Base-by-base conservation (phyloP, 1,140 invertebrate genomes). In the Drosophila paulistorum region DNA sequence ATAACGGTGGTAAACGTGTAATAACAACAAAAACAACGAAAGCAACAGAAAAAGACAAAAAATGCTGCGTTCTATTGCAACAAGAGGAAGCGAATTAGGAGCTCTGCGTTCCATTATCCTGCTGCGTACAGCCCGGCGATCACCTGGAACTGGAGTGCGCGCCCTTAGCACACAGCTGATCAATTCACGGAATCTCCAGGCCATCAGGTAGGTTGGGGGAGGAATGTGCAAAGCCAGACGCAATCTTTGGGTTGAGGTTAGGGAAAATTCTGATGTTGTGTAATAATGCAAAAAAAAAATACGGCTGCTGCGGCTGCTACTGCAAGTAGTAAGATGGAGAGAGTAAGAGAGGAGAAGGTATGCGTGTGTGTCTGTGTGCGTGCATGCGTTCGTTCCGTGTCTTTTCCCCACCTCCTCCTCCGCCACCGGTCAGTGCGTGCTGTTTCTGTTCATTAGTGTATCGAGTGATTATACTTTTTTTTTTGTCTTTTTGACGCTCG, bases 31-130 rank as follows among this genome's bases (percentile, higher is more conserved):
- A n/a, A 58, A 59, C 57, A 39, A 37, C 57, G 23, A 93, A 55
- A 70, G 6, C 39, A 61, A 23, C 20, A 26, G 35, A 9, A 41
- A 57, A 79, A 48, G 63, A 87, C 55, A 71, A 77, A 93, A 68
- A 91, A 95, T 95, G 94, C 93, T 94, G 92, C 94, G 95, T 93
- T 95, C 94, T 83, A 93, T 94, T 90, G 92, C 94, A 85, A 91
- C 95, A 76, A 91, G 94, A 91, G 94, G 95, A 93, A 95, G 94
- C 85, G 94, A 89, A 73, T 26, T 89, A 3, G 68, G 59, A 59
- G 81, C 81, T 33, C n/a, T 89, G 55, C 84, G 84, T 20, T 65
- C 81, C 9, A 54, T 85, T 35, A 59, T 77, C 30, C 65, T 80
- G 23, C 61, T 77, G 30, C 78, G 55, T 39, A 61, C 68, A 42